A percentile compares a stretch with the other conserved stretches of the same genome.
Evolutionary conservation across 2,797 vertebrate species (phyloP).

Genomic region (Pseudomugil gertrudae): DNA sequence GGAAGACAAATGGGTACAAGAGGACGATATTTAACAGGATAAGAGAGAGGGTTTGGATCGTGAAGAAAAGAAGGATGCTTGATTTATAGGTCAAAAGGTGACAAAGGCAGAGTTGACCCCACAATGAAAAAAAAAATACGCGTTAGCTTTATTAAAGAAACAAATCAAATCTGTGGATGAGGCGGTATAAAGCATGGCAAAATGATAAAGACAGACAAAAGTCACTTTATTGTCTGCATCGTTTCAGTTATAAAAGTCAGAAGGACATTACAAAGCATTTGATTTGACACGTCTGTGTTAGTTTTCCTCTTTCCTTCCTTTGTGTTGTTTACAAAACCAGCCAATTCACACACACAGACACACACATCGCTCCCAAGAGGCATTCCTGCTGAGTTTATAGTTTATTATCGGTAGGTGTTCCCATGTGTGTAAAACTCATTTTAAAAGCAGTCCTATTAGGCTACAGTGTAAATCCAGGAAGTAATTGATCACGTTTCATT

Average conservation of each 20-base stretch:
- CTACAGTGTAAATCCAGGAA: constrained; percentile 44
- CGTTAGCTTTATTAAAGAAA: constrained; percentile 2
- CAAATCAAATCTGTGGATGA: constrained; percentile 19
- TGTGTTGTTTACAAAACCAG: constrained; percentile 24
- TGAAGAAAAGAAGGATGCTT: background rate
- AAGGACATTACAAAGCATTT: constrained; percentile 48
- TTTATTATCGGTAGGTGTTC: constrained; percentile 42
- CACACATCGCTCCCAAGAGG: constrained; percentile 9
- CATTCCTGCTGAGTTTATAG: constrained; percentile 44
- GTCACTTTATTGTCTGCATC: constrained; percentile 39
- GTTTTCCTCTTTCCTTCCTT: constrained; percentile 44
- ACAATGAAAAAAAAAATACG: constrained; percentile 2
- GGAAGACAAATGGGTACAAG: no score
- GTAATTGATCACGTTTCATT: constrained; percentile 23
- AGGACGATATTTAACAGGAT: no score
- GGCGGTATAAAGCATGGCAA: background rate
- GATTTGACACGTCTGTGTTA: constrained; percentile 47
- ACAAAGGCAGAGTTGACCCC: no score
- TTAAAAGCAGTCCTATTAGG: constrained; percentile 31
- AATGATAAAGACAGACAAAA: no score
- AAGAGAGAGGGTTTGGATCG: background rate
- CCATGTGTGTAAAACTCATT: constrained; percentile 35
- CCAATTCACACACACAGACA: constrained; percentile 9
- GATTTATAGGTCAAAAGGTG: background rate
- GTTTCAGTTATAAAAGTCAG: constrained; percentile 34